Evolutionary conservation across 2,113 vertebrate species (phyloP).

Genomic region (Istiophorus platypterus): DNA sequence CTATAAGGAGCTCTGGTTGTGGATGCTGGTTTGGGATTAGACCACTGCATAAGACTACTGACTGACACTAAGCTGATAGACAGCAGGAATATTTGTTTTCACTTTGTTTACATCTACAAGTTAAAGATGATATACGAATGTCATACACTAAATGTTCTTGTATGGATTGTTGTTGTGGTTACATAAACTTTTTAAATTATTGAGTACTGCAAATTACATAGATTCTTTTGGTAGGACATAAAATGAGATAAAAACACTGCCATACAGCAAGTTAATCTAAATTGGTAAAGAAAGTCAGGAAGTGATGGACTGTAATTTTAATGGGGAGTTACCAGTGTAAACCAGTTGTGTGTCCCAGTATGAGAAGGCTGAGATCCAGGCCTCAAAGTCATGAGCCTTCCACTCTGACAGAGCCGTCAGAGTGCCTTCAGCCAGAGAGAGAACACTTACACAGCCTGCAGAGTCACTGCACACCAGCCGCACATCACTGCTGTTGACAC

Average conservation of each 20-base stretch:
- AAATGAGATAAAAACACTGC: neutral
- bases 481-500: slow-evolving; percentile 80
- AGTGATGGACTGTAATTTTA: neutral
- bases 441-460: slow-evolving; percentile 87
- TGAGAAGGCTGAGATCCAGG: slow-evolving; percentile 96
- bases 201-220: neutral
- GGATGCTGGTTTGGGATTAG: too few species aligned
- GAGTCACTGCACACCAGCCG: slow-evolving; percentile 93
- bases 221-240: neutral
- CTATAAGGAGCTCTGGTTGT: too few species aligned
- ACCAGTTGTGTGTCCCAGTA: slow-evolving; percentile 93
- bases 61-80: too few species aligned
- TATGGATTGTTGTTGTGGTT: too few species aligned
- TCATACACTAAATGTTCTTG: too few species aligned
- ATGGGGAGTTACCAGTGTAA: slow-evolving; percentile 88
- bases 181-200: too few species aligned
- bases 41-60: too few species aligned
- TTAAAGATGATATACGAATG: too few species aligned
- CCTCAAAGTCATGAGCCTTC: slow-evolving; percentile 94
- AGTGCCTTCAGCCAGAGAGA: slow-evolving; percentile 81
- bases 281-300: neutral
- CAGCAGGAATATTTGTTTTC: too few species aligned
- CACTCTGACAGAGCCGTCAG: slow-evolving; percentile 85
- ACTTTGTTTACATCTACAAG: too few species aligned
- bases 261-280: neutral